Percentiles rank a stretch among this genome's conserved stretches.
phyloP scores from a whole-genome alignment of 2,797 vertebrate species.

The Merluccius polli region DNA sequence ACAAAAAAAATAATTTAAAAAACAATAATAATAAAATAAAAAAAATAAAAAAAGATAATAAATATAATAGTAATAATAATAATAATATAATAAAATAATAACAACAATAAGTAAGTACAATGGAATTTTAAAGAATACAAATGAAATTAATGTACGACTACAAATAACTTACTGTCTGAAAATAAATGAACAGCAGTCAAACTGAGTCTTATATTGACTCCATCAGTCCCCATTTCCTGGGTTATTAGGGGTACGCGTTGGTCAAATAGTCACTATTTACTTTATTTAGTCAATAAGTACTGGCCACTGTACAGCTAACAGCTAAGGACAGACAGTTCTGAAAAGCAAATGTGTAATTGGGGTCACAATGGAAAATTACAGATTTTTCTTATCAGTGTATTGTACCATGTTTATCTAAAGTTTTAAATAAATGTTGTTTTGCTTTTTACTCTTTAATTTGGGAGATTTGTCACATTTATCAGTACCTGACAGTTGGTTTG shows the following conservation, averaged over 20 bases:
- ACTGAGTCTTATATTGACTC: conserved; percentile 19
- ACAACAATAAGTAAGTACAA: conserved; percentile 4
- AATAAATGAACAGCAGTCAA: conserved; percentile 7
- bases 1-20: no score
- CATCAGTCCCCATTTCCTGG: conserved; percentile 17
- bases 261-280: conserved; percentile 53
- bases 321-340: conserved; percentile 52
- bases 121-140: conserved; percentile 1
- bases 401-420: not conserved
- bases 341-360: conserved; percentile 25
- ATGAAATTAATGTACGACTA: not conserved
- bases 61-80: no score
- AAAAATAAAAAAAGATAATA: no score
- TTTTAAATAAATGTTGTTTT: not conserved
- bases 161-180: conserved; percentile 42
- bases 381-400: not conserved
- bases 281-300: conserved; percentile 57
- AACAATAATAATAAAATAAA: no score
- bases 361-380: not conserved
- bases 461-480: not conserved
- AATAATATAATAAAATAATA: no score
- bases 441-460: not conserved
- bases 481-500: not conserved
- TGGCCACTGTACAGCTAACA: conserved; percentile 26
- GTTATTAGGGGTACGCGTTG: conserved; percentile 24